Conservation (phyloP, 1,140 invertebrate genomes). For the Araneus ventricosus region DNA sequence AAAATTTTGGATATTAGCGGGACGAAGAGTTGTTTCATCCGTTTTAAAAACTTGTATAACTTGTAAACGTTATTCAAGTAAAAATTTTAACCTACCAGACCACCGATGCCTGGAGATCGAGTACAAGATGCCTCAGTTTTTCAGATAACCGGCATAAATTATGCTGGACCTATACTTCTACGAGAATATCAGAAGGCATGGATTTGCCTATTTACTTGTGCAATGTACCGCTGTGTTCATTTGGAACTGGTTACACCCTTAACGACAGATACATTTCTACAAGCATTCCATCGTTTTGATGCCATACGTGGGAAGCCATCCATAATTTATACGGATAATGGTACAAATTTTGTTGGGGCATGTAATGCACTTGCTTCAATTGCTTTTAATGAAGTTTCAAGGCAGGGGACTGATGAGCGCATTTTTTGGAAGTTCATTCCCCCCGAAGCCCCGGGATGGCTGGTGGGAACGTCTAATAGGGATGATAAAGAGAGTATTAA, state of each 20-base stretch:
- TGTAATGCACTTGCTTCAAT: background rate
- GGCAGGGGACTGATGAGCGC: background rate
- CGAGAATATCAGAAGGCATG: constrained; percentile 71
- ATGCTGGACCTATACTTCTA: constrained; percentile 78
- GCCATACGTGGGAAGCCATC: constrained; percentile 78
- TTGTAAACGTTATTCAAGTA: constrained; percentile 37
- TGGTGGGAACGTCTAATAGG: background rate
- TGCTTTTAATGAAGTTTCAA: constrained; percentile 24
- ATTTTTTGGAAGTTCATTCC: constrained; percentile 66
- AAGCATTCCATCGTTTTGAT: constrained; percentile 79
- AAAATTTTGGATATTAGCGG: constrained; percentile 51
- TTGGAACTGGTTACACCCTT: constrained; percentile 79
- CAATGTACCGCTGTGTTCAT: constrained; percentile 72
- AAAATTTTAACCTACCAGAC: background rate
- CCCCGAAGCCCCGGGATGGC: constrained; percentile 37
- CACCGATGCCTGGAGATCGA: constrained; percentile 76
- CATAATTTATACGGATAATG: constrained; percentile 79
- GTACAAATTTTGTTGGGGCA: constrained; percentile 79
- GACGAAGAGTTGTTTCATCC: background rate
- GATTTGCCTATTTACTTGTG: constrained; percentile 68
- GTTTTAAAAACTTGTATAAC: constrained; percentile 2
- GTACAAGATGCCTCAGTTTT: constrained; percentile 77
- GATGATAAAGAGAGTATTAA: constrained; percentile 13
- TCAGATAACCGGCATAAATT: constrained; percentile 78
- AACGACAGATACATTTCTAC: constrained; percentile 79